Conservation (phyloP, 2,113 vertebrate species). For the Accipiter virgatus region DNA sequence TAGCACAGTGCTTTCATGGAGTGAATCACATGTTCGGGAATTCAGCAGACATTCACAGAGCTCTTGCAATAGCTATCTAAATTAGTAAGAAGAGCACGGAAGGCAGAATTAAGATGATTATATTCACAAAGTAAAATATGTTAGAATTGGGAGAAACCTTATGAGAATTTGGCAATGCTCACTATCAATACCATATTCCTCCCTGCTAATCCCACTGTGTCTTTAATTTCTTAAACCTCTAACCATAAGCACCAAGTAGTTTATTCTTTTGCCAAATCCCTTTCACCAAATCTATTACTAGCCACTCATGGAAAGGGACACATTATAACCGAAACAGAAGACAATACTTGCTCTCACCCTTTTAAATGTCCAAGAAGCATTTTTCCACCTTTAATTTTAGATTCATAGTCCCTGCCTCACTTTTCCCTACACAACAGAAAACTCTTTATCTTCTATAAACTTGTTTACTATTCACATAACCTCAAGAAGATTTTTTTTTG, state of each 20-base stretch:
- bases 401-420: background rate
- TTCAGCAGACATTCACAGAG: constrained; percentile 2
- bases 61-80: background rate
- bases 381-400: background rate
- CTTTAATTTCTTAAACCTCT: constrained; percentile 16
- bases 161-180: background rate
- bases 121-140: constrained; percentile 15
- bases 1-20: background rate
- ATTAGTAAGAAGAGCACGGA: constrained; percentile 21
- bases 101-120: constrained; percentile 37
- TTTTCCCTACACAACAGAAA: background rate
- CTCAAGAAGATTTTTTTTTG: background rate
- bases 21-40: background rate
- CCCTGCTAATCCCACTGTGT: background rate
- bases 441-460: background rate
- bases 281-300: background rate
- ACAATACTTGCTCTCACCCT: background rate
- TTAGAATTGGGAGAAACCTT: background rate
- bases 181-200: background rate
- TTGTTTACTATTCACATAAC: background rate
- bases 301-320: background rate
- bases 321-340: background rate
- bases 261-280: background rate
- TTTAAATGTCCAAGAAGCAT: background rate
- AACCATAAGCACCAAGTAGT: background rate